Base-by-base conservation (phyloP, 1,140 invertebrate species). In the Acromyrmex charruanus region DNA sequence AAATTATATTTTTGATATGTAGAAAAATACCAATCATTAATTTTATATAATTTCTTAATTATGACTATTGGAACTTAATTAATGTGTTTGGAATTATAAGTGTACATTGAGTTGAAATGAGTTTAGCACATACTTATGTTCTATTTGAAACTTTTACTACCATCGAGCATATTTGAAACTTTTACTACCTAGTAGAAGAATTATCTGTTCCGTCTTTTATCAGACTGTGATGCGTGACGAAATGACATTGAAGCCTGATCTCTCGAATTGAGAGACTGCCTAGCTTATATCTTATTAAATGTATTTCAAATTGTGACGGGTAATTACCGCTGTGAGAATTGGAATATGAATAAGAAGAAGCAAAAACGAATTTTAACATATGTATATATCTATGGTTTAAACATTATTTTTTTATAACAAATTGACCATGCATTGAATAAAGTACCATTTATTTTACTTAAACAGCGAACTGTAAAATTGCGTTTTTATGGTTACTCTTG, bases 91-190 rank as follows among this genome's bases (percentile, higher is more conserved):
- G 6, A 16, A 49, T 71, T 51, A 9, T 35, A 21, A 68, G 21
- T 21, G 14, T 9, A 14, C 3, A 44, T 21, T 49, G 9, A 21
- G 2, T 6, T 9, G 1, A 35, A 65, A 65, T 21, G 10, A n/a
- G 5, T 49, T 71, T 16, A 51, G 25, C 2, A n/a, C 9, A 28
- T 21, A 6, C 2, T 31, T 53, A 5, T 4, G 10, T 74, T 6
- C 5, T 35, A 35, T 35, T 58, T 74, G 71, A 74, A 39, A 75
- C 7, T 31, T 75, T 75, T 75, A 72, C 9, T 58, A 28, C 18
- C 44, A n/a, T 14, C 16, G 10, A 25, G 5, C 31, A 75, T 35
- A 35, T 35, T 58, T 74, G 71, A 74, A 39, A 75, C 18, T 6
- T 25, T 25, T 28, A 28, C 28, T 28, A 28, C 28, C 28, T 31